phyloP scores from a whole-genome alignment of 1,140 invertebrate species.

The Drosophila kikkawai region DNA sequence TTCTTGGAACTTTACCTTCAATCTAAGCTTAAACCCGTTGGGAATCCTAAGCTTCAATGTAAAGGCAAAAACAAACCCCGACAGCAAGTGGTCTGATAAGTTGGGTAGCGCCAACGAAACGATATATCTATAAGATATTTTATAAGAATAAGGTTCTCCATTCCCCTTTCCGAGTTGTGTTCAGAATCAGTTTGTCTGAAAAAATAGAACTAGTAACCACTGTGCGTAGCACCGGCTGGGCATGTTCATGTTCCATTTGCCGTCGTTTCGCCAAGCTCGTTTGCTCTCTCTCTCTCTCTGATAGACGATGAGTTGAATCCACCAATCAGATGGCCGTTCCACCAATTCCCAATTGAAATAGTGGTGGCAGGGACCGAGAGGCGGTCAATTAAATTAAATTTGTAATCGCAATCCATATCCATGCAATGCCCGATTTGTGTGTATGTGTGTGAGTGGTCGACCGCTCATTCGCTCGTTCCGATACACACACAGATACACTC shows the following conservation, averaged over 20 bases:
- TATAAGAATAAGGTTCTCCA: no score
- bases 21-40: no score
- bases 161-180: background rate
- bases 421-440: constrained; percentile 55
- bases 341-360: constrained; percentile 44
- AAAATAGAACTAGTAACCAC: background rate
- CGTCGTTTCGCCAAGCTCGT: constrained; percentile 37
- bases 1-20: no score
- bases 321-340: constrained; percentile 70
- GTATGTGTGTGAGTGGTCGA: constrained; percentile 37
- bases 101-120: no score
- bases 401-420: constrained; percentile 78
- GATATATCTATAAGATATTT: no score
- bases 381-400: constrained; percentile 74
- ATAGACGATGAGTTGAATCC: constrained; percentile 32
- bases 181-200: no score
- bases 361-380: constrained; percentile 48
- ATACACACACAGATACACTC: constrained; percentile 8
- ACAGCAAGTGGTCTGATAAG: no score
- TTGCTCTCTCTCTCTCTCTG: constrained; percentile 30
- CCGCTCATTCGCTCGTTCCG: constrained; percentile 61
- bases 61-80: no score
- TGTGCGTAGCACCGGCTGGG: background rate
- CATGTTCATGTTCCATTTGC: constrained; percentile 17
- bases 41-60: no score